These are phyloP conservation scores for Lasioglossum albipes DNA, from an alignment of 1,140 invertebrate species.

Conservation along the genomic window DNA sequence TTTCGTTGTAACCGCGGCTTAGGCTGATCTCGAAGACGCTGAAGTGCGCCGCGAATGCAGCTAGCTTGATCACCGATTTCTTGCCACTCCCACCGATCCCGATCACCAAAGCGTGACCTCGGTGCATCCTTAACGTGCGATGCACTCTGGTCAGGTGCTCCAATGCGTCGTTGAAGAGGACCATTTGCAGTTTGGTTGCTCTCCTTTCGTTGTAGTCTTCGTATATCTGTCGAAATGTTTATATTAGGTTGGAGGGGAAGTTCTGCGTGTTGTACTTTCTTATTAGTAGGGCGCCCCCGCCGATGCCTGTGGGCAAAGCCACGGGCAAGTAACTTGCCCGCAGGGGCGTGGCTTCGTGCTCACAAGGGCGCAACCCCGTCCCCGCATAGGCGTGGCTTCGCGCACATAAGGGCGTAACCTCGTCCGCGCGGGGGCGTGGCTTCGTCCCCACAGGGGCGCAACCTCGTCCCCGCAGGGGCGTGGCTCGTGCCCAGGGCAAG, in stretches of 20 bases:
- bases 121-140: slow-evolving; percentile 89
- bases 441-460: too few relatives aligned
- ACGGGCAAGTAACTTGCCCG: too few relatives aligned
- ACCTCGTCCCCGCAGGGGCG: too few relatives aligned
- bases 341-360: too few relatives aligned
- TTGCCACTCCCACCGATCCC: slow-evolving; percentile 94
- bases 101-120: slow-evolving; percentile 91
- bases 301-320: too few relatives aligned
- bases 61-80: slow-evolving; percentile 85
- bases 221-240: slow-evolving; percentile 85
- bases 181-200: slow-evolving; percentile 85
- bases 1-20: slow-evolving; percentile 90
- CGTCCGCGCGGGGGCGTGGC: too few relatives aligned
- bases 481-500: too few relatives aligned
- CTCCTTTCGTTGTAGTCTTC: slow-evolving; percentile 90
- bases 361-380: too few relatives aligned
- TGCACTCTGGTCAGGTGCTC: slow-evolving; percentile 93
- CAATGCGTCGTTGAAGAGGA: slow-evolving; percentile 94
- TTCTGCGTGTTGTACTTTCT: too few relatives aligned
- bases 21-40: slow-evolving; percentile 91
- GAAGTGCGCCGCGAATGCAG: slow-evolving; percentile 88
- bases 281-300: too few relatives aligned
- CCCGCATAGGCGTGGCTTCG: too few relatives aligned
- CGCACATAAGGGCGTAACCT: too few relatives aligned
- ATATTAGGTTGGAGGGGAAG: not conserved